Evolutionary conservation across 2,113 vertebrate species (phyloP).

Genomic region (Tetraodon nigroviridis): DNA sequence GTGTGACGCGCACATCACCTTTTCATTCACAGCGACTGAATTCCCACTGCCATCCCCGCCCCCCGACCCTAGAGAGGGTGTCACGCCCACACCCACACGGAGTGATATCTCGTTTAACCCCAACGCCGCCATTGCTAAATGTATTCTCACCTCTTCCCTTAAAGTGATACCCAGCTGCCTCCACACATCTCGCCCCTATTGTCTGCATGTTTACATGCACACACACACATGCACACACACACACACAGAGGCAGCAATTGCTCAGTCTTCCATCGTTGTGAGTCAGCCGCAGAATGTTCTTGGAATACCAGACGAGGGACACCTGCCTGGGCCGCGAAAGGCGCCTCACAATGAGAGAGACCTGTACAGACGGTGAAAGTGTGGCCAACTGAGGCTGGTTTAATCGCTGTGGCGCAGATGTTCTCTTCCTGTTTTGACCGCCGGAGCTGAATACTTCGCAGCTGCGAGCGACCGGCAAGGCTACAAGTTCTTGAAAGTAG

Average conservation of each 20-base stretch:
- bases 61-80: constrained; percentile 15
- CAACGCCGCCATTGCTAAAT: constrained; percentile 21
- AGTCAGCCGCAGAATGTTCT: constrained; percentile 7
- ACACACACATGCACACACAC: neutral
- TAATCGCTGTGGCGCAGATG: constrained; percentile 12
- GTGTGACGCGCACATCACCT: neutral
- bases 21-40: constrained; percentile 10
- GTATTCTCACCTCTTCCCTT: constrained; percentile 37
- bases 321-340: constrained; percentile 18
- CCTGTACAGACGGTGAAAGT: constrained; percentile 4
- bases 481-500: constrained; percentile 20
- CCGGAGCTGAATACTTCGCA: constrained; percentile 15
- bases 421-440: constrained; percentile 26
- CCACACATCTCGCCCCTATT: constrained; percentile 9
- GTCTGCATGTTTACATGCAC: constrained; percentile 9
- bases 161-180: constrained; percentile 34
- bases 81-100: constrained; percentile 50
- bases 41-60: constrained; percentile 1
- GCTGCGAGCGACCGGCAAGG: constrained; percentile 3
- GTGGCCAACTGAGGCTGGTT: constrained; percentile 21
- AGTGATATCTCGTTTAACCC: constrained; percentile 52
- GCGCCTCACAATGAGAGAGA: constrained; percentile 4
- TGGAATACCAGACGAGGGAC: constrained; percentile 20
- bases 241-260: constrained; percentile 17
- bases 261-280: constrained; percentile 20